Percentiles rank a stretch among this genome's conserved stretches.
phyloP scores from a whole-genome alignment of 1,140 invertebrate genomes.

The Nasonia vitripennis region DNA sequence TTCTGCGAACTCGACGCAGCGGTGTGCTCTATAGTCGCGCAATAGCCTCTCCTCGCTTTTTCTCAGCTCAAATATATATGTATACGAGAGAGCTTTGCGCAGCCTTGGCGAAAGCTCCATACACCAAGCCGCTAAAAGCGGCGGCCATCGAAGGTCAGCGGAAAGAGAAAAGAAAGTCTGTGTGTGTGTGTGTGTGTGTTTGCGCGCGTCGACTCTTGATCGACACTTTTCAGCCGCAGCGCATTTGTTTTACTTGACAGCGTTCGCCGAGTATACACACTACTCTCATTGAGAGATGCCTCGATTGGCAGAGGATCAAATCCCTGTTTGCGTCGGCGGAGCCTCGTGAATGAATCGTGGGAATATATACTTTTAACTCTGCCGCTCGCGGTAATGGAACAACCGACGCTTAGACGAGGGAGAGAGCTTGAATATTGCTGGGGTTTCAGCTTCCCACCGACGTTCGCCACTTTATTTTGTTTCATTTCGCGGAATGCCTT shows the following conservation, averaged over 20 bases:
- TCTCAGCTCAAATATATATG: conserved; percentile 4
- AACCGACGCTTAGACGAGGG: no score
- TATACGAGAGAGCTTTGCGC: neutral
- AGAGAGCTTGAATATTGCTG: no score
- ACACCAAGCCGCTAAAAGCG: conserved; percentile 17
- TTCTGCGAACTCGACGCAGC: neutral
- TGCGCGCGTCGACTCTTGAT: conserved; percentile 23
- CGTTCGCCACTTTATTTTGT: no score
- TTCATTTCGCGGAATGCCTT: no score
- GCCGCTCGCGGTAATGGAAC: no score
- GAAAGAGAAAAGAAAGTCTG: conserved; percentile 28
- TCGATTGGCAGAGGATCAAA: conserved; percentile 32
- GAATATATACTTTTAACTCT: neutral
- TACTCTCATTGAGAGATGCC: conserved; percentile 5
- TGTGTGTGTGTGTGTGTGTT: neutral
- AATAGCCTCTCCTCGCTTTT: neutral
- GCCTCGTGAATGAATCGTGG: conserved; percentile 4
- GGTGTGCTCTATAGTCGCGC: neutral
- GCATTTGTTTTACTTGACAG: conserved; percentile 12
- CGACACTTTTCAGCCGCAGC: conserved; percentile 20
- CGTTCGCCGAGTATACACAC: neutral
- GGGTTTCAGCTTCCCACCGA: no score
- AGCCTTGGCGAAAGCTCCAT: conserved; percentile 19
- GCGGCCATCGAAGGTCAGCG: conserved; percentile 23
- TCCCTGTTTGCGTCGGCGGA: neutral